A percentile compares a stretch with the other conserved stretches of the same genome.
These are phyloP conservation scores for Eleutherodactylus coqui DNA, from an alignment of 2,797 vertebrate genomes.

Conservation along the genomic window DNA sequence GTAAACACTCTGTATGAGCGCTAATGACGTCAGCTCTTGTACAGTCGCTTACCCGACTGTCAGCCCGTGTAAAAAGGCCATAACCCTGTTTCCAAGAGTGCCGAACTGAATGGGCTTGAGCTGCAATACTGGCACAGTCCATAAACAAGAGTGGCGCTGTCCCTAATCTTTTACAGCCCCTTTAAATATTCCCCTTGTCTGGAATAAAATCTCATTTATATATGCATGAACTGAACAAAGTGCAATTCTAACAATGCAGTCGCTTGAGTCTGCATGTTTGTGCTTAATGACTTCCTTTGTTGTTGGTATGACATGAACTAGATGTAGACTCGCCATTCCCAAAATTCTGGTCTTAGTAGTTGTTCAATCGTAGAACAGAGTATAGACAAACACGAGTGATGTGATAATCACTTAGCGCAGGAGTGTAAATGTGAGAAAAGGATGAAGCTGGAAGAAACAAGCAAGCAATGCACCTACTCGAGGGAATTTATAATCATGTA, in stretches of 20 bases:
- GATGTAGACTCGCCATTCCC: background rate
- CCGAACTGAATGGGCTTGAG: too few species aligned
- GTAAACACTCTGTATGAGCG: too few species aligned
- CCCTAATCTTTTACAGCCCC: background rate
- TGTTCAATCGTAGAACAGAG: too few species aligned
- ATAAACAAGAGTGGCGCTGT: background rate
- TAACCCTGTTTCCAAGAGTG: too few species aligned
- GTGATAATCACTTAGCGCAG: background rate
- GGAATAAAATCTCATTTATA: background rate
- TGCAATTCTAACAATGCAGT: too few species aligned
- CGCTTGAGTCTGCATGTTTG: too few species aligned
- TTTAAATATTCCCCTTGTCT: background rate
- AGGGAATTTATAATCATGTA: conserved; percentile 33
- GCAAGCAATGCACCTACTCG: conserved; percentile 18
- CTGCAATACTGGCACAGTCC: background rate
- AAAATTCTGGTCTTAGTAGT: too few species aligned
- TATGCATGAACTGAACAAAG: background rate
- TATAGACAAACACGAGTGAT: conserved; percentile 2
- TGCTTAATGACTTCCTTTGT: background rate
- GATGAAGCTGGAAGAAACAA: conserved; percentile 8
- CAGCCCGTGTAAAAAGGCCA: too few species aligned
- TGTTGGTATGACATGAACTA: background rate
- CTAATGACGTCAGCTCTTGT: too few species aligned
- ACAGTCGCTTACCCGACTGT: too few species aligned
- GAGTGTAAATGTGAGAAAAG: conserved; percentile 39